Evolutionary conservation across 2,888 invertebrate genomes (phyloP), one percentile per base, ranked within the genome.

Genomic region (Philereme transversata): DNA sequence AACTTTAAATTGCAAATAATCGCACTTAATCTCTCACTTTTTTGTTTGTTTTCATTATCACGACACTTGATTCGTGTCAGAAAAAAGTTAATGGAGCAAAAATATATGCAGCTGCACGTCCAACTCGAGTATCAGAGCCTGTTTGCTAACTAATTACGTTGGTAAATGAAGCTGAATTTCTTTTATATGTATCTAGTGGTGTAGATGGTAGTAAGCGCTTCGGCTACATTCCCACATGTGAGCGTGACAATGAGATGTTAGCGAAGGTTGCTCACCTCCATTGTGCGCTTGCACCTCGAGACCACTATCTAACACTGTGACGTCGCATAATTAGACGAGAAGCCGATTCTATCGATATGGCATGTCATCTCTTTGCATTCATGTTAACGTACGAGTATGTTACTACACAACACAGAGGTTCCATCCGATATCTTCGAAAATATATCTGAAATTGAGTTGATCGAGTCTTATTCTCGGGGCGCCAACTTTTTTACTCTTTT

Each of bases 251-350:
- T 87, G 79, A 83, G 77, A 82, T 76, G 75, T 75, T 75, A 73
- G 67, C 51, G 36, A 82, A 89, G 90, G 90, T 91, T 88, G 88
- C 81, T 91, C 83, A 90, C 90, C 91, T 85, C 74, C 51, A 80
- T 80, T 79, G 81, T 79, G 61, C 51, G 54, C 70, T 70, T 55
- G 65, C 68, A 60, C 69, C 68, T 68, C 61, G 62, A 67, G 69
- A 60, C 69, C 73, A 74, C 78, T 79, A 83, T 83, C 83, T 82
- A 83, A 68, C 59, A 71, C 76, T 83, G 82, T 86, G 85, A 86
- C 83, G 81, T 84, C 79, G 81, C 82, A 84, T 87, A 88, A 88
- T 87, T 86, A 88, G 76, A 78, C 73, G 77, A 70, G 79, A 76
- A 74, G 35, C 70, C 71, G 78, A 82, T 82, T 73, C 77, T 76